phyloP scores from a whole-genome alignment of 1,140 invertebrate genomes.

The Eciton burchellii region DNA sequence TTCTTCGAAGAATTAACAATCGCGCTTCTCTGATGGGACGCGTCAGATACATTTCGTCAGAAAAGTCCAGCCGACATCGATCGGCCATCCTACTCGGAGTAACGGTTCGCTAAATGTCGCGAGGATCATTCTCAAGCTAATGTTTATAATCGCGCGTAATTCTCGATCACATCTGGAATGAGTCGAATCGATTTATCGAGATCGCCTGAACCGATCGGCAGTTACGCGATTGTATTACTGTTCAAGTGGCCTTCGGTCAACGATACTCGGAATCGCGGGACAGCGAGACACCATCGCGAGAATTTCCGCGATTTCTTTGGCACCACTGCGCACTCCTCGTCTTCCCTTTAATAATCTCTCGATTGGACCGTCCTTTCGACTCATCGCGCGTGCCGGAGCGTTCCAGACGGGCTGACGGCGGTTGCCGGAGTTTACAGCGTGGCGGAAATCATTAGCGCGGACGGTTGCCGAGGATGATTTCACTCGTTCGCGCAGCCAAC shows the following conservation, averaged over 20 bases:
- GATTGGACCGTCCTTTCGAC: not conserved
- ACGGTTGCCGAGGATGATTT: conserved; percentile 41
- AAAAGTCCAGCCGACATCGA: conserved; percentile 17
- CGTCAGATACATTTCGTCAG: conserved; percentile 16
- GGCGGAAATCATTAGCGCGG: conserved; percentile 32
- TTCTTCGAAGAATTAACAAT: conserved; percentile 28
- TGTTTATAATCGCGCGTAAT: not conserved
- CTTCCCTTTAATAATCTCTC: no score
- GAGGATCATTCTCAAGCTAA: not conserved
- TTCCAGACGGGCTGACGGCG: not conserved
- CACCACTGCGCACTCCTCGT: no score
- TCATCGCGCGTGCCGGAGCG: not conserved
- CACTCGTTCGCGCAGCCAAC: conserved; percentile 28
- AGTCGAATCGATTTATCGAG: no score
- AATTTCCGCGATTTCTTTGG: no score
- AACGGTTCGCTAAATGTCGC: not conserved
- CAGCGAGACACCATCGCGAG: no score
- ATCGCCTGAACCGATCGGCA: not conserved
- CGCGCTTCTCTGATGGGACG: conserved; percentile 11
- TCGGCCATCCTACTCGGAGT: not conserved
- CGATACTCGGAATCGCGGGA: no score
- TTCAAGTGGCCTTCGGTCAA: not conserved
- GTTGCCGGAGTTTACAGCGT: conserved; percentile 38
- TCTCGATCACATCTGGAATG: not conserved
- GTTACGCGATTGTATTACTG: not conserved